phyloP scores from a whole-genome alignment of 2,797 vertebrate species.

The Dendrocincla fuliginosa region DNA sequence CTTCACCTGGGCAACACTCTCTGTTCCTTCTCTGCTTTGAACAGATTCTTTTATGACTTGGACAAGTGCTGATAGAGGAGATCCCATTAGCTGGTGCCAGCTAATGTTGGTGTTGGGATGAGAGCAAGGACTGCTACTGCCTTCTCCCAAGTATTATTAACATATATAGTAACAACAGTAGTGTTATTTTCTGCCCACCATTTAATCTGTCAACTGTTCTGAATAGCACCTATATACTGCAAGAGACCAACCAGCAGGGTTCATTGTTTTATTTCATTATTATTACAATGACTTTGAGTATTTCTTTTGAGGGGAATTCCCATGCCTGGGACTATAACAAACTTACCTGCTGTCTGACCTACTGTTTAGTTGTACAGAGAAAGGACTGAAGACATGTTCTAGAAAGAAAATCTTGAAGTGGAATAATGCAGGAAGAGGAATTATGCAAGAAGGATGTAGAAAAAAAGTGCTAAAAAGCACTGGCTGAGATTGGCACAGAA shows the following conservation, averaged over 20 bases:
- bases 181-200: neutral
- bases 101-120: neutral
- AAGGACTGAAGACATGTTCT: neutral
- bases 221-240: neutral
- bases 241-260: neutral
- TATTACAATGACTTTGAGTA: neutral
- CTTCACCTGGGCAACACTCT: neutral
- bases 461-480: neutral
- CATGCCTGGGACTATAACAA: neutral
- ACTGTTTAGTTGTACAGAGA: neutral
- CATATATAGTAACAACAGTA: neutral
- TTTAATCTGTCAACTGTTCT: neutral
- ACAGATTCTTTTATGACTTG: neutral
- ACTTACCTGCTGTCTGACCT: neutral
- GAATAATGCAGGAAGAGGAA: neutral
- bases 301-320: neutral
- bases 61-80: neutral
- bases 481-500: neutral
- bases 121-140: neutral
- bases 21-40: conserved; percentile 1
- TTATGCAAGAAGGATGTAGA: neutral
- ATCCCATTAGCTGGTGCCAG: neutral
- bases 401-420: neutral
- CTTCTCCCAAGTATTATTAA: neutral
- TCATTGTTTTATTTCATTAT: neutral